Conservation (phyloP, 2,113 vertebrate genomes). For the Erinaceus europaeus region DNA sequence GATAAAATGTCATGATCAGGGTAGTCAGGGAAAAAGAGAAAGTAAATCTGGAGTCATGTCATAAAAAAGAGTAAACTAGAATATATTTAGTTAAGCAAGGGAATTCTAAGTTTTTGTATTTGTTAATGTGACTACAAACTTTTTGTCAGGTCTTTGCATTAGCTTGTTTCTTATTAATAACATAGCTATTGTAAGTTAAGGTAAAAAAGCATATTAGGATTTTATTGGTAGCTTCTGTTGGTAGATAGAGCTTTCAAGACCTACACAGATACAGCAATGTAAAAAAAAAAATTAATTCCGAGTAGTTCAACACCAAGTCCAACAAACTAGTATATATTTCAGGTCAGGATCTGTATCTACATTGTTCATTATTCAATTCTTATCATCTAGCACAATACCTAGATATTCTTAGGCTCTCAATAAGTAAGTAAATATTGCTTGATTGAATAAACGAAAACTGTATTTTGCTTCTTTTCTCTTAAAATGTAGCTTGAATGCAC, state of each 20-base stretch:
- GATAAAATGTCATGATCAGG: background rate
- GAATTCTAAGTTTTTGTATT: background rate
- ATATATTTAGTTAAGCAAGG: background rate
- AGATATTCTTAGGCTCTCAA: conserved; percentile 41
- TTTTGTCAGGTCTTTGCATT: background rate
- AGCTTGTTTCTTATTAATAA: conserved; percentile 4
- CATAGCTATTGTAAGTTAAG: conserved; percentile 7
- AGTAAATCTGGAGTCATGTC: background rate
- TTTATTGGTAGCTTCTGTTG: conserved; percentile 8
- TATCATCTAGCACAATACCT: background rate
- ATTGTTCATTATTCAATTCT: conserved; percentile 30
- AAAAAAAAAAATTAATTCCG: conserved; percentile 19
- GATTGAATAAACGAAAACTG: conserved; percentile 6
- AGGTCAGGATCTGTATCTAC: background rate
- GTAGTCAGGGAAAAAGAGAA: background rate
- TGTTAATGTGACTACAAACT: background rate
- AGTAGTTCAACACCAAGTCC: conserved; percentile 15
- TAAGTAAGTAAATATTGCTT: conserved; percentile 40
- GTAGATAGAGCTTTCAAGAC: background rate
- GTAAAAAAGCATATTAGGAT: background rate
- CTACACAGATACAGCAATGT: background rate
- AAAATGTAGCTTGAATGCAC: background rate
- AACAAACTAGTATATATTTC: background rate
- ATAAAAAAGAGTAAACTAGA: background rate
- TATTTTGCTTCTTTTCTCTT: background rate